These are phyloP conservation scores for Scortum barcoo DNA, from an alignment of 2,113 vertebrate genomes.

Conservation along the genomic window DNA sequence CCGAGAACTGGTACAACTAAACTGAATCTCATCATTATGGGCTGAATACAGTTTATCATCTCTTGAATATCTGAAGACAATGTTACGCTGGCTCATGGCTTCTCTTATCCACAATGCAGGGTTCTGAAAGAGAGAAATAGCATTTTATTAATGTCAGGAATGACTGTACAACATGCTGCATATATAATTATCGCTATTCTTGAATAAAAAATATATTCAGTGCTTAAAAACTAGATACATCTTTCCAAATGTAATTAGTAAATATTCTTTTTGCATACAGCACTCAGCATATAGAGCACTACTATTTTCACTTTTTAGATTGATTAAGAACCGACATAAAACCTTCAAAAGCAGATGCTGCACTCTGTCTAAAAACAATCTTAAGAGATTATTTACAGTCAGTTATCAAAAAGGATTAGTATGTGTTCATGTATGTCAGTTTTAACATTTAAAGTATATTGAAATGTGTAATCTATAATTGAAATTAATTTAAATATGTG, in stretches of 20 bases:
- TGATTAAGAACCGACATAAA: too few species aligned
- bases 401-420: too few species aligned
- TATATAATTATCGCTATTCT: not conserved
- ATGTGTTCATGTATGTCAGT: too few species aligned
- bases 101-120: constrained; percentile 39
- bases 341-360: too few species aligned
- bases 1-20: not conserved
- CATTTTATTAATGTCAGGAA: not conserved
- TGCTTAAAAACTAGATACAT: not conserved
- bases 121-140: constrained; percentile 31
- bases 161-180: not conserved
- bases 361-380: too few species aligned
- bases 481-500: not conserved
- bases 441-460: too few species aligned
- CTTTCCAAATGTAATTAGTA: not conserved
- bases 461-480: too few species aligned
- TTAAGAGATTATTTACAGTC: too few species aligned
- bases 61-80: accelerated
- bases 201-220: not conserved
- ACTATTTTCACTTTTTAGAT: too few species aligned
- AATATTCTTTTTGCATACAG: not conserved
- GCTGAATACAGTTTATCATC: accelerated
- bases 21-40: constrained; percentile 24
- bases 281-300: not conserved
- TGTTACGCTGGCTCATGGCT: constrained; percentile 1